Percentiles rank a stretch among this genome's conserved stretches.
These are phyloP conservation scores for Urocyon cinereoargenteus DNA, from an alignment of 2,797 vertebrate genomes.

Conservation along the genomic window DNA sequence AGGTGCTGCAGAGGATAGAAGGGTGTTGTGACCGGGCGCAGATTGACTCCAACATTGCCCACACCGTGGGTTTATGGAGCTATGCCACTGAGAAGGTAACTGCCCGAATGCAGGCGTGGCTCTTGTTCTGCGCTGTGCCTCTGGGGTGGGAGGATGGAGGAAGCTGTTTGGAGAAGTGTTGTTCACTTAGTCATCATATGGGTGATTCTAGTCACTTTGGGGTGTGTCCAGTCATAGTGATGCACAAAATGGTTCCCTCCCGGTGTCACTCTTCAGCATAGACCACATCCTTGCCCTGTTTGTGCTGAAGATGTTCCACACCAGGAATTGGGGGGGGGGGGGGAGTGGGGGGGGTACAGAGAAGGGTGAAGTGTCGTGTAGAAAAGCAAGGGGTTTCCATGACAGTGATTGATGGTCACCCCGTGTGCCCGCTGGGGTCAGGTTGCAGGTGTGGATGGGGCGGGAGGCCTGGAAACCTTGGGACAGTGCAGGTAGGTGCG, in stretches of 20 bases:
- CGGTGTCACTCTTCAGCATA: rapidly evolving
- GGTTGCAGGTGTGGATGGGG: background rate
- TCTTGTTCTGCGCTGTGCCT: rapidly evolving
- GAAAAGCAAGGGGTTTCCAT: background rate
- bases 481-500: rapidly evolving
- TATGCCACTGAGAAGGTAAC: constrained; percentile 98
- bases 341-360: background rate
- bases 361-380: rapidly evolving
- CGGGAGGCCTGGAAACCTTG: background rate
- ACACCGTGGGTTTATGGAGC: constrained; percentile 97
- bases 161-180: background rate
- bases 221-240: rapidly evolving
- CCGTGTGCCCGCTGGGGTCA: background rate
- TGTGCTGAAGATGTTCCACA: rapidly evolving
- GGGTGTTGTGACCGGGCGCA: constrained; percentile 96
- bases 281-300: no score
- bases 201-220: background rate
- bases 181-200: rapidly evolving
- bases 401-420: rapidly evolving
- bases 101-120: rapidly evolving
- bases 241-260: rapidly evolving
- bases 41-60: constrained; percentile 95
- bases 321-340: no score
- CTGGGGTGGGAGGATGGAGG: background rate
- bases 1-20: constrained; percentile 98